Percentiles rank a stretch among this genome's conserved stretches.
These are phyloP conservation scores for Meloidogyne floridensis DNA, from an alignment of 1,140 invertebrate genomes.

Conservation along the genomic window DNA sequence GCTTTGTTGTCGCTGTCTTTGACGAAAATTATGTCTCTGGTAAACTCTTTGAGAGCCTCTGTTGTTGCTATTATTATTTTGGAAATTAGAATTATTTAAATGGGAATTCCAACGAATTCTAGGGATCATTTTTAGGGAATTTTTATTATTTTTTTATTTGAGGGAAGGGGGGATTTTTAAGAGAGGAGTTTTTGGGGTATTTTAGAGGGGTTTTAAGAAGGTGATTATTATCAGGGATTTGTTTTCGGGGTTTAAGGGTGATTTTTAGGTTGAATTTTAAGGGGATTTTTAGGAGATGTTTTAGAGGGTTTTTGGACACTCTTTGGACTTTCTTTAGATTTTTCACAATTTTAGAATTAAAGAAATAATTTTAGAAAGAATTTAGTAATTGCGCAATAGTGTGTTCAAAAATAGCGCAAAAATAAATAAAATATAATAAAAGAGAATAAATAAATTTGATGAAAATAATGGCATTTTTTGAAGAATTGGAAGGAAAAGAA, in stretches of 20 bases:
- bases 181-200: not conserved
- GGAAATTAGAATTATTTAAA: not conserved
- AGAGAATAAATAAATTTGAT: not conserved
- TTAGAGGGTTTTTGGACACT: not conserved
- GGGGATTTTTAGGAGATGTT: not conserved
- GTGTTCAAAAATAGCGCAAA: not conserved
- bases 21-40: not conserved
- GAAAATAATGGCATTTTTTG: not conserved
- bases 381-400: not conserved
- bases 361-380: not conserved
- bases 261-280: not conserved
- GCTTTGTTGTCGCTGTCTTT: not conserved
- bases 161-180: not conserved
- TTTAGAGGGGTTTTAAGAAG: not conserved
- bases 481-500: not conserved
- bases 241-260: too few species aligned
- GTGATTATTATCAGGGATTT: too few species aligned
- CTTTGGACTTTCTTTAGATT: not conserved
- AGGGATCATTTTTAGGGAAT: not conserved
- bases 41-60: not conserved
- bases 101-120: not conserved
- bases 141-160: not conserved
- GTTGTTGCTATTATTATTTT: slow-evolving; percentile 4
- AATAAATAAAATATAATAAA: not conserved
- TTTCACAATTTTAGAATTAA: not conserved